phyloP scores from a whole-genome alignment of 2,113 vertebrate genomes.

The Recurvirostra avosetta region DNA sequence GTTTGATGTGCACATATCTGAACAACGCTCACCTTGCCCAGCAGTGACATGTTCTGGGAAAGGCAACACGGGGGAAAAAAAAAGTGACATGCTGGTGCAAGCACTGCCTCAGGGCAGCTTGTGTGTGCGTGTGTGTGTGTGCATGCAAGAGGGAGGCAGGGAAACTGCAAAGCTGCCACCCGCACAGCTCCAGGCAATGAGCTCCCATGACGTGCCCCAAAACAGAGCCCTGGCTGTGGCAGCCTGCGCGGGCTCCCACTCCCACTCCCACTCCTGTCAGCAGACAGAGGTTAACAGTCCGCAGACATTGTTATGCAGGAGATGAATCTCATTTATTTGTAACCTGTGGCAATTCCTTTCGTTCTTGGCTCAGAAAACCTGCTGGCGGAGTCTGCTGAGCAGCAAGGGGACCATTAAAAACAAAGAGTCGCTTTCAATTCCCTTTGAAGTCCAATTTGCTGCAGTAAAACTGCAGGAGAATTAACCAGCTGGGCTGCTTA shows the following conservation, averaged over 20 bases:
- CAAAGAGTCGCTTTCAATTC: slow-evolving; percentile 72
- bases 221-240: background rate
- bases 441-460: slow-evolving; percentile 74
- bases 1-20: background rate
- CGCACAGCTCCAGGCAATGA: background rate
- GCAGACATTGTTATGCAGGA: slow-evolving; percentile 61
- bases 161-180: background rate
- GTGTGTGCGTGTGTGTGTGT: background rate
- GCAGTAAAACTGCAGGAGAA: slow-evolving; percentile 60
- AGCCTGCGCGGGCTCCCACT: background rate
- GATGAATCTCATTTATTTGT: slow-evolving; percentile 72
- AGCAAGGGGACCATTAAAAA: slow-evolving; percentile 64
- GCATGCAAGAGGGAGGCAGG: background rate
- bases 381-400: slow-evolving; percentile 26
- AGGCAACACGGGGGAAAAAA: background rate
- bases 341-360: slow-evolving; percentile 71
- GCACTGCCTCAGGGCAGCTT: background rate
- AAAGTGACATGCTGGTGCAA: background rate
- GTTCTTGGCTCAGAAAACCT: slow-evolving; percentile 65
- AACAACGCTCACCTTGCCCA: background rate
- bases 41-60: background rate
- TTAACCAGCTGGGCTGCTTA: slow-evolving; percentile 50
- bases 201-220: background rate
- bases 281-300: slow-evolving; percentile 39
- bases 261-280: slow-evolving; percentile 3